Conservation (phyloP, 2,113 vertebrate genomes). For the Ameiurus melas region DNA sequence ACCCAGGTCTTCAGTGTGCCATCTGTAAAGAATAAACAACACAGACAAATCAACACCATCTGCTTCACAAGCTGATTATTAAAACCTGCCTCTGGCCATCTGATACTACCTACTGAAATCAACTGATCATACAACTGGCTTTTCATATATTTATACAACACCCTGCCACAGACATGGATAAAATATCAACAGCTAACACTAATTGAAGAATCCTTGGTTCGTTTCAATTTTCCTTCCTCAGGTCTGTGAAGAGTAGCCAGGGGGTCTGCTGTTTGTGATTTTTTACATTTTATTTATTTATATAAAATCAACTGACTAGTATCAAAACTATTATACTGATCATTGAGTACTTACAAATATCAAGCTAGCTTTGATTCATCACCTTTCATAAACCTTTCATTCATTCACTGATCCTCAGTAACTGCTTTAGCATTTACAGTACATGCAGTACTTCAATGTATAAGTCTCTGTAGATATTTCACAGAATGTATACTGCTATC, state of each 20-base stretch:
- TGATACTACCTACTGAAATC: not conserved
- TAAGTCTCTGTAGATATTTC: not conserved
- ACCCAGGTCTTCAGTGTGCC: conserved; percentile 98
- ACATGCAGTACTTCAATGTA: not conserved
- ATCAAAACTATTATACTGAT: not conserved
- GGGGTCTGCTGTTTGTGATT: not conserved
- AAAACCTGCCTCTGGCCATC: not conserved
- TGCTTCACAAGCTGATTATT: conserved; percentile 24
- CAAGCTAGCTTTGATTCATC: not conserved
- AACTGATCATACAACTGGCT: not conserved
- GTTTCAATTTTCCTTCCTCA: not conserved
- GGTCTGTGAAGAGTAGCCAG: not conserved
- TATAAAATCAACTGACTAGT: not conserved
- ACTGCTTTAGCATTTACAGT: not conserved
- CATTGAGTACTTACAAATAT: too few relatives aligned
- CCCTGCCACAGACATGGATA: not conserved
- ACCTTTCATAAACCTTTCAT: not conserved
- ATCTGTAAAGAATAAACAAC: conserved; percentile 71
- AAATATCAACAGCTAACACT: not conserved
- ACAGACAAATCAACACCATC: conserved; percentile 29
- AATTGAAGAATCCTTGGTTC: not conserved
- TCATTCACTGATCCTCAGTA: not conserved
- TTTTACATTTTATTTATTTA: not conserved
- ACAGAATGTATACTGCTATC: not conserved
- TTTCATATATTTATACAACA: not conserved